Percentiles rank a stretch among this genome's conserved stretches.
Evolutionary conservation across 2,113 vertebrate genomes (phyloP).

Genomic region (Mustela nigripes): DNA sequence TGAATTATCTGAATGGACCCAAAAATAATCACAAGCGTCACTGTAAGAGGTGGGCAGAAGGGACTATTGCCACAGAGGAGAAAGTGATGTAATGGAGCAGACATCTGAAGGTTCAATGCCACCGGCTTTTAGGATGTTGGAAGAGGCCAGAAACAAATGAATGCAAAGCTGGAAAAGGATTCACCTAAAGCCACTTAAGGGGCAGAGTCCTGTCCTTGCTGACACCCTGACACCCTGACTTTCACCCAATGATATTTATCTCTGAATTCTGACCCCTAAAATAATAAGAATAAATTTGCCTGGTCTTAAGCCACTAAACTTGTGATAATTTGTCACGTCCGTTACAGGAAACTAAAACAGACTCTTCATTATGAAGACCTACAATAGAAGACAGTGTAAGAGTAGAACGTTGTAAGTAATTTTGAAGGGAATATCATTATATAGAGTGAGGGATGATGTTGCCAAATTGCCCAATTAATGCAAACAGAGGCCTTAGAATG

Average conservation of each 20-base stretch:
- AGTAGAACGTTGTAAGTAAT: neutral
- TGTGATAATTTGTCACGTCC: neutral
- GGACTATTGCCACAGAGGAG: neutral
- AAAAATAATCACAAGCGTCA: neutral
- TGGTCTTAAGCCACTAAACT: neutral
- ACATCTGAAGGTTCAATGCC: neutral
- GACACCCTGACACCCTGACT: neutral
- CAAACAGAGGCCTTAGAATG: neutral
- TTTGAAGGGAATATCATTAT: conserved; percentile 28
- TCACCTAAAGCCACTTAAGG: neutral
- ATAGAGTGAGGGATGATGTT: neutral
- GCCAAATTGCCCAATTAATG: neutral
- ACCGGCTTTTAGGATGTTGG: neutral
- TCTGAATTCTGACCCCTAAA: neutral
- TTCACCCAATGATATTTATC: neutral
- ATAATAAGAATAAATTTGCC: neutral
- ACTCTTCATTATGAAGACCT: neutral
- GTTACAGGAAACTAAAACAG: neutral
- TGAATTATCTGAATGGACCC: neutral
- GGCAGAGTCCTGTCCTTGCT: too few relatives aligned
- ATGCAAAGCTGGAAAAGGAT: neutral
- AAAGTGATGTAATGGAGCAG: neutral
- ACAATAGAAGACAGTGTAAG: neutral
- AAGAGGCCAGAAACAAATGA: neutral
- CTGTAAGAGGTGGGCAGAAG: neutral